Evolutionary conservation across 1,140 invertebrate species (phyloP).

Genomic region (Drosophila aff.): DNA sequence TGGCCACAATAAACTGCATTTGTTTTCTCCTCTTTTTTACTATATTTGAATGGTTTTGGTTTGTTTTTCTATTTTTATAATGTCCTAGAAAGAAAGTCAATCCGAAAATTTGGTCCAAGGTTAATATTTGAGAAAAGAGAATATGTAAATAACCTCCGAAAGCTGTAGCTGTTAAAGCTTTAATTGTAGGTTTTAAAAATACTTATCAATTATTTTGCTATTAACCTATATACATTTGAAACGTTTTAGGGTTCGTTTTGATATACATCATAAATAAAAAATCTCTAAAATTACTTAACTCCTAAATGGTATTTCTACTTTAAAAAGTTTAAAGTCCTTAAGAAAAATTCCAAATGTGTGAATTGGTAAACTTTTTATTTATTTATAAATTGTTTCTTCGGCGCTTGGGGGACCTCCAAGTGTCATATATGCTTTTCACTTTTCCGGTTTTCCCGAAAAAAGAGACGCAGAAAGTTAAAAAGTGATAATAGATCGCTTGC

Average conservation of each 20-base stretch:
- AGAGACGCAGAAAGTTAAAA: conserved; percentile 17
- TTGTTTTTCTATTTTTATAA: background rate
- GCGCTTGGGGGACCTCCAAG: background rate
- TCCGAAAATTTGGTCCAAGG: background rate
- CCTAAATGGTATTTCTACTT: background rate
- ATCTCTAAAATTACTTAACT: background rate
- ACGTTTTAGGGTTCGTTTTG: too few species aligned
- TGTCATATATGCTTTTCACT: background rate
- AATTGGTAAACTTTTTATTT: background rate
- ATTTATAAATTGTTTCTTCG: background rate
- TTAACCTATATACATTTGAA: background rate
- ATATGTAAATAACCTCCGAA: background rate
- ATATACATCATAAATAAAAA: too few species aligned
- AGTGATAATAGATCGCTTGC: conserved; percentile 39
- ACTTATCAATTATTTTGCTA: background rate
- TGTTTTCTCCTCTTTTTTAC: background rate
- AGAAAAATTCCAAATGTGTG: background rate
- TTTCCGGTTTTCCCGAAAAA: background rate
- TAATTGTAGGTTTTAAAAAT: background rate
- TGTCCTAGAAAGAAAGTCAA: background rate
- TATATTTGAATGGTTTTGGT: background rate
- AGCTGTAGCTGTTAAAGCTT: background rate
- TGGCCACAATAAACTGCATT: conserved; percentile 31
- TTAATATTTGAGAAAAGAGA: background rate
- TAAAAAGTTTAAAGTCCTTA: background rate